These are phyloP conservation scores for Salticus scenicus DNA, from an alignment of 2,888 invertebrate species.

Conservation along the genomic window DNA sequence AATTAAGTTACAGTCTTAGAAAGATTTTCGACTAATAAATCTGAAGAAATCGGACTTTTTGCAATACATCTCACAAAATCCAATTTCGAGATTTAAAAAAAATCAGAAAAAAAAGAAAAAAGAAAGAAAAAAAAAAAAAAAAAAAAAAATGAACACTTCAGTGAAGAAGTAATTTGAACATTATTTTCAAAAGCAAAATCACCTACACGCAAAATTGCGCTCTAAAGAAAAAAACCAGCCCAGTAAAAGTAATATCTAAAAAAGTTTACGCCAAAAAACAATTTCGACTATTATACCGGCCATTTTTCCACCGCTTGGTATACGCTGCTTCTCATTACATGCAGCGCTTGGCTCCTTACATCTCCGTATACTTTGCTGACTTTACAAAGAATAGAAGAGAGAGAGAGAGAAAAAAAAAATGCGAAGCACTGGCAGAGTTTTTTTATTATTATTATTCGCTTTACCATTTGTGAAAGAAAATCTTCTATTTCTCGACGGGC, in stretches of 20 bases:
- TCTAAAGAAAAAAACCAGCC: slow-evolving; percentile 47
- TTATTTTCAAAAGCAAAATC: slow-evolving; percentile 65
- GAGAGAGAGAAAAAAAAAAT: slow-evolving; percentile 1
- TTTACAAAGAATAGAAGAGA: slow-evolving; percentile 50
- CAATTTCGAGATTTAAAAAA: slow-evolving; percentile 24
- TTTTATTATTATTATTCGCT: slow-evolving; percentile 26
- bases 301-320: slow-evolving; percentile 67
- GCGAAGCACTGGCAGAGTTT: slow-evolving; percentile 15
- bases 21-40: neutral
- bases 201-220: slow-evolving; percentile 61
- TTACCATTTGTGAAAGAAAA: slow-evolving; percentile 37
- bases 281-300: slow-evolving; percentile 68
- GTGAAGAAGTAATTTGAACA: slow-evolving; percentile 63
- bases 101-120: too few relatives aligned
- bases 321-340: slow-evolving; percentile 65
- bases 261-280: slow-evolving; percentile 64
- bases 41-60: slow-evolving; percentile 9
- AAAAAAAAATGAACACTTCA: slow-evolving; percentile 60
- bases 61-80: neutral
- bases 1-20: neutral
- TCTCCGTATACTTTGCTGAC: slow-evolving; percentile 69
- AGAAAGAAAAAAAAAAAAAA: too few relatives aligned
- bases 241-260: slow-evolving; percentile 48
- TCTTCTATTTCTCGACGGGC: slow-evolving; percentile 38
- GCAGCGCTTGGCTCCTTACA: slow-evolving; percentile 67